Evolutionary conservation across 2,888 invertebrate species (phyloP).

Genomic region (Blastobasis adustella): DNA sequence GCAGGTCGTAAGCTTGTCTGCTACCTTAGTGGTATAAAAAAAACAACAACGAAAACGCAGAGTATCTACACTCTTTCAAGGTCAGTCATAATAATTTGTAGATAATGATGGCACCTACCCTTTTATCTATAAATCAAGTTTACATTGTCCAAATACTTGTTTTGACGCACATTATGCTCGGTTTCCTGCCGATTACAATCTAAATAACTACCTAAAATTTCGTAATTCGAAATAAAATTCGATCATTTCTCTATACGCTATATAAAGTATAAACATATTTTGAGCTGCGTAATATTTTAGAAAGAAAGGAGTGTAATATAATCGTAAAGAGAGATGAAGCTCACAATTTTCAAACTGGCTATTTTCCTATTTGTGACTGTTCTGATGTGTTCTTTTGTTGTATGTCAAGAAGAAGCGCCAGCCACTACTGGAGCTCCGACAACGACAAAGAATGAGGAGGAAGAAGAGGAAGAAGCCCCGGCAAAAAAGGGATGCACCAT

Average conservation of each 20-base stretch:
- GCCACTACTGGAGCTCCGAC: constrained; percentile 36
- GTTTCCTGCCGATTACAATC: constrained; percentile 1
- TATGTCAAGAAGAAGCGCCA: constrained; percentile 46
- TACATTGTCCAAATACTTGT: too few relatives aligned
- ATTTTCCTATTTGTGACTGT: neutral
- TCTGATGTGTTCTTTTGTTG: constrained; percentile 19
- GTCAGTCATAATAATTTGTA: too few relatives aligned
- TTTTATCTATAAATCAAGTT: too few relatives aligned
- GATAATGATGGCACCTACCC: too few relatives aligned
- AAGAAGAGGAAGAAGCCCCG: constrained; percentile 57
- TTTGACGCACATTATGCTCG: too few relatives aligned
- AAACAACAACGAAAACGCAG: too few relatives aligned
- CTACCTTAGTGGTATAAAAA: too few relatives aligned
- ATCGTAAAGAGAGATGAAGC: neutral
- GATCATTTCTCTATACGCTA: constrained; percentile 1
- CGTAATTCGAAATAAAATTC: neutral
- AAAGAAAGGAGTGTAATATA: neutral
- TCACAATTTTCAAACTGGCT: neutral
- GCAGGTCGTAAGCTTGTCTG: too few relatives aligned
- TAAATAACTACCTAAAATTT: neutral
- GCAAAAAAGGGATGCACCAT: constrained; percentile 59
- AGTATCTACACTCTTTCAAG: too few relatives aligned
- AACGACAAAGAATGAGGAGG: constrained; percentile 32
- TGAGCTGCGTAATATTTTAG: neutral
- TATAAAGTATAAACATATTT: neutral